A percentile compares a stretch with the other conserved stretches of the same genome.
Evolutionary conservation across 2,113 vertebrate genomes (phyloP).

Genomic region (Clarias batrachus): DNA sequence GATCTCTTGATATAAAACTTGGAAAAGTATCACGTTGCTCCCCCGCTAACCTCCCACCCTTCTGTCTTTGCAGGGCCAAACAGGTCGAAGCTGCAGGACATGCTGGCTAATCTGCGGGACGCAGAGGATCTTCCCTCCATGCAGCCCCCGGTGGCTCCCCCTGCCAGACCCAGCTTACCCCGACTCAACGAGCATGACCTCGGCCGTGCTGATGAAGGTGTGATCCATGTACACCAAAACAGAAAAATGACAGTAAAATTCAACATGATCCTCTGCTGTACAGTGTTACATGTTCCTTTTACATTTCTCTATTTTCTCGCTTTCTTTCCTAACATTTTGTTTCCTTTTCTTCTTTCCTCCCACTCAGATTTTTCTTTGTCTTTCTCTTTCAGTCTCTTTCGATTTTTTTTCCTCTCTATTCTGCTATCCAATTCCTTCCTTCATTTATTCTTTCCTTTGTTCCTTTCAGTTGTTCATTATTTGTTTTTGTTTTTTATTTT

Average conservation of each 20-base stretch:
- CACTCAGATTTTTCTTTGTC: neutral
- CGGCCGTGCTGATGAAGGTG: constrained; percentile 90
- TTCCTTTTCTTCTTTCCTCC: neutral
- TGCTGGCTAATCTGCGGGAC: constrained; percentile 97
- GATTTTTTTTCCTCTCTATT: neutral
- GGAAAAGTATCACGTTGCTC: neutral
- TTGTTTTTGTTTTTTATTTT: too few species aligned
- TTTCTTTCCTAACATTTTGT: neutral
- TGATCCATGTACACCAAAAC: neutral
- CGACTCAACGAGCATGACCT: constrained; percentile 88
- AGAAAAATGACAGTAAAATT: neutral
- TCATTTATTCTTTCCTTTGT: neutral
- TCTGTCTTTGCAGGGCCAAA: constrained; percentile 61
- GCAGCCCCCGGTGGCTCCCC: constrained; percentile 86
- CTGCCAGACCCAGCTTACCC: constrained; percentile 82
- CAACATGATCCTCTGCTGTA: neutral
- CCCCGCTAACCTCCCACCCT: neutral
- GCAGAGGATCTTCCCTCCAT: constrained; percentile 91
- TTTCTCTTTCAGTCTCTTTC: neutral
- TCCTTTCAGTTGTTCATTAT: too few species aligned
- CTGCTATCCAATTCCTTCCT: neutral
- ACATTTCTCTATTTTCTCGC: neutral
- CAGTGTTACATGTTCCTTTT: neutral
- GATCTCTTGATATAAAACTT: constrained; percentile 13
- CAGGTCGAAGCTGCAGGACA: constrained; percentile 97